Evolutionary conservation across 2,888 invertebrate genomes (phyloP).

Genomic region (Trachelus tabidus): DNA sequence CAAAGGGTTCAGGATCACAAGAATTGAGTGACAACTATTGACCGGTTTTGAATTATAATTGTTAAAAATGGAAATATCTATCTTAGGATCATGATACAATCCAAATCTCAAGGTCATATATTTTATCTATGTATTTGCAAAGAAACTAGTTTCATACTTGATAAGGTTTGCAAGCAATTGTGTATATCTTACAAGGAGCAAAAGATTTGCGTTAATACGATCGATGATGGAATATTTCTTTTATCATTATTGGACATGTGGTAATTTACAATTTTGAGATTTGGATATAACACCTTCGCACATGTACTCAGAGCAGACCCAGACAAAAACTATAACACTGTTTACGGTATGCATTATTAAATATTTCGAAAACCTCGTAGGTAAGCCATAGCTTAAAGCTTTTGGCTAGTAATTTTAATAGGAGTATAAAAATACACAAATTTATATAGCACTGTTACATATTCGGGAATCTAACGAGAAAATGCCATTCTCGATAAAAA

Average conservation of each 20-base stretch:
- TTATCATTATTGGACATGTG: neutral
- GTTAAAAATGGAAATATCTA: neutral
- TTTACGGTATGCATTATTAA: neutral
- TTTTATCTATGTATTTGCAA: neutral
- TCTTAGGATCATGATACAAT: neutral
- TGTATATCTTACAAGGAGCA: neutral
- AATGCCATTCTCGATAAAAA: neutral
- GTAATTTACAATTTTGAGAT: neutral
- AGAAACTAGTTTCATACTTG: neutral
- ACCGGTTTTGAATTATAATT: neutral
- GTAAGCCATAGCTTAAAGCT: neutral
- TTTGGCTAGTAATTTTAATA: neutral
- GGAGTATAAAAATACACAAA: neutral
- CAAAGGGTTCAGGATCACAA: neutral
- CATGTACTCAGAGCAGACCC: neutral
- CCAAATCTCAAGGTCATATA: neutral
- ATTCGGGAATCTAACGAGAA: neutral
- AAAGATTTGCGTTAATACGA: neutral
- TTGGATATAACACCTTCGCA: neutral
- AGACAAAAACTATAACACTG: neutral
- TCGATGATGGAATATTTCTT: neutral
- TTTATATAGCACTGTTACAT: neutral
- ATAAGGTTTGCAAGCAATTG: neutral
- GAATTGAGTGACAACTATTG: neutral
- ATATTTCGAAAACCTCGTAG: neutral